Base-by-base conservation (phyloP, 2,888 invertebrate genomes). In the Tubulanus polymorphus region DNA sequence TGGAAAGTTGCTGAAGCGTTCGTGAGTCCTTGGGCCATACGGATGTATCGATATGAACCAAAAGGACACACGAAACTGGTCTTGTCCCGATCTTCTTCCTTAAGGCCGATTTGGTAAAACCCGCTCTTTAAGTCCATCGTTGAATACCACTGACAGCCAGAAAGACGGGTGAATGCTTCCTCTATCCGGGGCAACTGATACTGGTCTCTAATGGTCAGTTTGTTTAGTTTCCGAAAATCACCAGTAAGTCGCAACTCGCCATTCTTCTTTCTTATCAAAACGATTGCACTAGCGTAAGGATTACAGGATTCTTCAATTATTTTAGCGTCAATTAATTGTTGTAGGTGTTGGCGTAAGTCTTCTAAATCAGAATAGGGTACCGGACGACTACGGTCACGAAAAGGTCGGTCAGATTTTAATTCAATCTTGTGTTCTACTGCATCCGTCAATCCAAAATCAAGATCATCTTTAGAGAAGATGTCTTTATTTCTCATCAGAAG, bases 11-110 rank as follows among this genome's bases (percentile, higher is more conserved):
- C 53, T 15, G 48, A 53, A 23, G 37, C 37, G 23, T 55, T 55
- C 0, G 35, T 27, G 20, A 52, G 18, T 35, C 53, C 51, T 32
- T 48, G 52, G 15, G 58, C 41, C 48, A 52, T 54, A 20, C 58
- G 25, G 1, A 28, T 3, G 49, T 26, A 49, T 29, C 55, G 55
- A 51, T 51, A 58, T 15, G 50, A 37, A 2, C 50, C 54, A n/a
- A n/a, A n/a, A 15, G 49, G 54, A 23, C 48, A 48, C 5, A 23
- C 26, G 32, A 54, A 54, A 15, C 50, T 50, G 18, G 50, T 54
- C 26, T 51, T 49, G 3, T 51, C 3, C 6, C 41, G 5, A 15
- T 41, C 20, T 23, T 41, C 41, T 6, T 18, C 20, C 15, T 41
- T 41, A 18, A 51, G n/a, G 35, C 49, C 30, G 49, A 48, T 28